Evolutionary conservation across 2,797 vertebrate species (phyloP), one percentile per base, ranked within the genome.

Genomic region (Pteronotus mesoamericanus): DNA sequence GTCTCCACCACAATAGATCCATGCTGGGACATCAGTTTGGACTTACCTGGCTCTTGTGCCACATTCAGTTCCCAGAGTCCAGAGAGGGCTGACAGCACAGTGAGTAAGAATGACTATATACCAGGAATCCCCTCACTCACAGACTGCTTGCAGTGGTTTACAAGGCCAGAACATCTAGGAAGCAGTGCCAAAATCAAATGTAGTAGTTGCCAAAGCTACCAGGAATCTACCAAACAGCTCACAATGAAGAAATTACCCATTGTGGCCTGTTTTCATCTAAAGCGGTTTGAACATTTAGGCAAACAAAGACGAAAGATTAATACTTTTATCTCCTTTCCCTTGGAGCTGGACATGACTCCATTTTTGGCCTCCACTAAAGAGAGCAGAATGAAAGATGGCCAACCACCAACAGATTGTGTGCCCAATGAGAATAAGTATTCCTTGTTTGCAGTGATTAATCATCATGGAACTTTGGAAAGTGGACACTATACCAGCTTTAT

Each of bases 161-260:
- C 99, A 94, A 99, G 99, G 97, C 99, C 99, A 34, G 99, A 99
- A 98, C 99, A 99, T 99, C 98, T 99, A 96, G 99, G 99, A 98
- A 99, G 99, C 98, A 99, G 99, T 99, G 99, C 99, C 99, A 99
- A 99, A 99, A 99, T 99, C 98, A 99, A 99, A 98, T 99, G 99
- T 97, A 99, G 99, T 90, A 99, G 99, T 99, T 99, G 99, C 99
- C 99, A 99, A 99, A 99, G 99, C 99, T 99, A 99, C 99, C 99
- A 99, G 98, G 99, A 99, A 98, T 99, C 99, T 98, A 99, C 99
- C 98, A 99, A 99, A 99, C 99, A 99, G 98, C 99, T 99, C 98
- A 99, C 99, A 97, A 99, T 99, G 99, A 99, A 99, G 99, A 99
- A 99, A 98, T 99, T 99, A 98, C 99, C 99, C 94, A 99, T 99